Base-by-base conservation (phyloP, 2,888 invertebrate genomes). In the Himalopsyche japonica region DNA sequence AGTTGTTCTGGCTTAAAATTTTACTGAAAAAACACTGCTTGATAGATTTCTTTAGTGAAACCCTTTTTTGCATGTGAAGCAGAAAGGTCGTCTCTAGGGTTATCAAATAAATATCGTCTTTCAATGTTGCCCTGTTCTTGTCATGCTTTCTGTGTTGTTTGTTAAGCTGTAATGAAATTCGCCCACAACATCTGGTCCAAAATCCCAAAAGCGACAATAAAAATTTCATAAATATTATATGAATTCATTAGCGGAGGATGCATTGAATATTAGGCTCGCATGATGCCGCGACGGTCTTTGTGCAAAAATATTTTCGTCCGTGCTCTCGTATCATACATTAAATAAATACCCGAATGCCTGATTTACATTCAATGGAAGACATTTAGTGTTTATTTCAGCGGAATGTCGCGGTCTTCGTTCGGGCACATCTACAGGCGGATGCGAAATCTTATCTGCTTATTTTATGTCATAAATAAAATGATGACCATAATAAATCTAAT, bases 291-390 rank as follows among this genome's bases (percentile, higher is more conserved):
- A 15, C 37, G 77, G 43, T 77, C 27, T 37, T 77, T 34, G 32
- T 34, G 12, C 77, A n/a, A n/a, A 20, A 43, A 43, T 20, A 20
- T 24, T 80, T 57, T 43, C 37, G 32, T 80, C 24, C 70, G 70
- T 70, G 82, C 82, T 79, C 70, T 70, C 82, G 82, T 79, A 82
- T 82, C 79, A 82, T 79, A 83, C 80, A 80, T 43, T 79, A 79
- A 47, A 80, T 70, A 83, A 83, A 83, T 82, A 82, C 82, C 79
- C 82, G 79, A 79, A 79, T 79, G 79, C 70, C 82, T 82, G 84
- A 87, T 87, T 87, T 87, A 87, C 87, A 87, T 87, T 87, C 86
- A 87, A 87, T 87, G 87, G 87, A 76, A 76, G 85, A 87, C 87
- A 85, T 86, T 87, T 86, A 87, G 86, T 84, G 87, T 87, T 87